Percentiles rank a stretch among this genome's conserved stretches.
These are phyloP conservation scores for Perca fluviatilis DNA, from an alignment of 2,113 vertebrate species.

Conservation along the genomic window DNA sequence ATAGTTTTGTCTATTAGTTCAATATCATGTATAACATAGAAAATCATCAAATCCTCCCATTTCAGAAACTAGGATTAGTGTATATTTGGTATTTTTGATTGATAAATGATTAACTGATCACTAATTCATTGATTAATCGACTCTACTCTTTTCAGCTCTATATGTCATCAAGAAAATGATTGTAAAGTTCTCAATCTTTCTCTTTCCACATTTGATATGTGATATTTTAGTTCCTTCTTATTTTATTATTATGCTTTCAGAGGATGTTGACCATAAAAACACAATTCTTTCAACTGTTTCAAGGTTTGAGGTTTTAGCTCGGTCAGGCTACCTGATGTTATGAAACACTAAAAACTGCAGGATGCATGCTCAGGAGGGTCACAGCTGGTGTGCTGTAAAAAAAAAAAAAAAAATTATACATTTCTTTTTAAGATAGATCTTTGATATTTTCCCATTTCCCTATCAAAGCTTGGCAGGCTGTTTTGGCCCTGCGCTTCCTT, in stretches of 20 bases:
- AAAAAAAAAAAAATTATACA: conserved; percentile 19
- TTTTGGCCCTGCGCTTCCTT: conserved; percentile 51
- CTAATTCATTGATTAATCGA: background rate
- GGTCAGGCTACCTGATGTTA: conserved; percentile 6
- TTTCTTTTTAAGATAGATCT: conserved; percentile 60
- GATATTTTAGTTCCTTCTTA: background rate
- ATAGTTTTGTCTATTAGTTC: background rate
- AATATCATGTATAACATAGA: background rate
- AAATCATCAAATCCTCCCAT: background rate
- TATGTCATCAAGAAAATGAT: background rate
- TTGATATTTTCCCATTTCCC: conserved; percentile 71
- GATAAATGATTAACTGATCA: background rate
- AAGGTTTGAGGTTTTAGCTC: conserved; percentile 7
- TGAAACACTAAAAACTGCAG: conserved; percentile 22
- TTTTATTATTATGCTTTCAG: background rate
- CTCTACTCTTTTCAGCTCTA: background rate
- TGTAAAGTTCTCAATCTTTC: background rate
- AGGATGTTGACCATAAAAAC: background rate
- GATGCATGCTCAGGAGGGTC: conserved; percentile 43
- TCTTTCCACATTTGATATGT: background rate
- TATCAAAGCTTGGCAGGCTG: conserved; percentile 72
- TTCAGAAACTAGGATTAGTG: background rate
- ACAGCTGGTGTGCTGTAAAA: conserved; percentile 41
- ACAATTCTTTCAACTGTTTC: background rate
- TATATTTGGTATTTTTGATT: background rate